A percentile compares a stretch with the other conserved stretches of the same genome.
phyloP scores from a whole-genome alignment of 2,113 vertebrate genomes.

The Otus sunia region DNA sequence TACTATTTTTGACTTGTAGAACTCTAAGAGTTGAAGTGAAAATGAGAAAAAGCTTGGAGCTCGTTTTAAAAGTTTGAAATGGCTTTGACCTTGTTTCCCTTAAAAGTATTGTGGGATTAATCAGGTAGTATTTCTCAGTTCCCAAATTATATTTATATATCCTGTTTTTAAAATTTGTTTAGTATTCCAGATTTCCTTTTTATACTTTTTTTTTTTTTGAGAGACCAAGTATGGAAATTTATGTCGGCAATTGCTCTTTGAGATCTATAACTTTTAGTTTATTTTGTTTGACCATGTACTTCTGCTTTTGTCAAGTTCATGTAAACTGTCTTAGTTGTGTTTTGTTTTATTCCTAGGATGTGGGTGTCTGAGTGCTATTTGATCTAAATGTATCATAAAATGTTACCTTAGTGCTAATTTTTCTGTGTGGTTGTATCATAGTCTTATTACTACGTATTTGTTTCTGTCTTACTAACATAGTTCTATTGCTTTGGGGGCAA shows the following conservation, averaged over 20 bases:
- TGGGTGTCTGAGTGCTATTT: background rate
- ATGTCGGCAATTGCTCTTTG: background rate
- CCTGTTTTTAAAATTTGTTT: background rate
- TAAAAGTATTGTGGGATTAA: background rate
- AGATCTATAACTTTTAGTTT: constrained; percentile 2
- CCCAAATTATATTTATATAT: background rate
- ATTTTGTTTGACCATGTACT: background rate
- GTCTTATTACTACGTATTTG: background rate
- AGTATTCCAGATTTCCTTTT: background rate
- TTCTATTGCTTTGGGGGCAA: background rate
- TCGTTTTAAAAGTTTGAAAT: constrained; percentile 54
- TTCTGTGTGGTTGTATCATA: background rate
- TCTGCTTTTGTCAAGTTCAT: background rate
- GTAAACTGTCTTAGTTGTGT: background rate
- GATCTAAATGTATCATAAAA: background rate
- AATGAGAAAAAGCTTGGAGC: constrained; percentile 36
- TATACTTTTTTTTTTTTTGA: background rate
- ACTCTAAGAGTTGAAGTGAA: constrained; percentile 38
- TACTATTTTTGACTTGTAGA: constrained; percentile 50
- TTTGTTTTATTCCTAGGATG: background rate
- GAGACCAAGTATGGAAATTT: background rate
- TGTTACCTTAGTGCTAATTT: background rate
- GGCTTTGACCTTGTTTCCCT: constrained; percentile 5
- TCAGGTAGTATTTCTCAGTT: background rate
- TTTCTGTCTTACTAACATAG: background rate